Evolutionary conservation across 2,113 vertebrate genomes (phyloP).

Genomic region (Onychorhynchus coronatus): DNA sequence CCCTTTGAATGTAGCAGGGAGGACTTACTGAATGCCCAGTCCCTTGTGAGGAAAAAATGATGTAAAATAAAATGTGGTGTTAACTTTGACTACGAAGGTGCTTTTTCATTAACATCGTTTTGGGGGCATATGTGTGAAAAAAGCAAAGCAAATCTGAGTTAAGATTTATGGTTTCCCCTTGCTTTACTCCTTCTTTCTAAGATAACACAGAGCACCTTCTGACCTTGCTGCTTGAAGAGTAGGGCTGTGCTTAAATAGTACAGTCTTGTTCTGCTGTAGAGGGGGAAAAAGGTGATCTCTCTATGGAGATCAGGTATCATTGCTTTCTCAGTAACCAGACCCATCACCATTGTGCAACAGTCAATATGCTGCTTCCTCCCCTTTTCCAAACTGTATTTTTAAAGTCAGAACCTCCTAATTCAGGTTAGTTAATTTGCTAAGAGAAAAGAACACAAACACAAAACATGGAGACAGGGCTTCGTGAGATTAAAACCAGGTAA

Average conservation of each 20-base stretch:
- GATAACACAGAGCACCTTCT: neutral
- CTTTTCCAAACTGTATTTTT: neutral
- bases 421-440: neutral
- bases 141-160: neutral
- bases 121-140: neutral
- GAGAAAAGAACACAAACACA: neutral
- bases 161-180: neutral
- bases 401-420: neutral
- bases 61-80: neutral
- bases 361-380: neutral
- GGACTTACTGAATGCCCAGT: neutral
- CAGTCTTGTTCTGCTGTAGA: neutral
- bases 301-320: neutral
- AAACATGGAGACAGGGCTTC: neutral
- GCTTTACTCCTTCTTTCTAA: neutral
- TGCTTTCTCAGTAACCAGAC: neutral
- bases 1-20: neutral
- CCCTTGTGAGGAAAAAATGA: neutral
- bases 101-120: neutral
- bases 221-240: neutral
- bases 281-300: neutral
- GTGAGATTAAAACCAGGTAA: neutral
- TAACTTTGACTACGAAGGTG: neutral
- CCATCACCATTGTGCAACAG: neutral
- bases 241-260: neutral